Evolutionary conservation across 2,888 invertebrate genomes (phyloP).

Genomic region (Heliconius erato): DNA sequence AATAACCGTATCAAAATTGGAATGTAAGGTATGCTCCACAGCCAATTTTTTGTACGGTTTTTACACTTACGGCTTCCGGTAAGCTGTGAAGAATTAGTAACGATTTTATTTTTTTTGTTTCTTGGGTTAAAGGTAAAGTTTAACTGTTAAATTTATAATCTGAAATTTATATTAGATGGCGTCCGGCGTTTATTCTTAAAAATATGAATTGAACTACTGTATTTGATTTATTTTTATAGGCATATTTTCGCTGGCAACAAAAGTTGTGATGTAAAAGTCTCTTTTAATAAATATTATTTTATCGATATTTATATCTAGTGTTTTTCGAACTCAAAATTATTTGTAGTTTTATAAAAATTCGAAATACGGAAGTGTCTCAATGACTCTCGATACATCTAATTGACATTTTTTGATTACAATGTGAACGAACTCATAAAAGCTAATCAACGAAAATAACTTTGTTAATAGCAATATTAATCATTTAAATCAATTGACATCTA

Average conservation of each 20-base stretch:
- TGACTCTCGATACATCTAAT: neutral
- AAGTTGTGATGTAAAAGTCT: no score
- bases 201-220: no score
- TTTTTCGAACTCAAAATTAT: neutral
- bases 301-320: neutral
- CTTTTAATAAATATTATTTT: neutral
- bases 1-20: neutral
- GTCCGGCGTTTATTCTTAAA: no score
- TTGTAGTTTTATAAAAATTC: neutral
- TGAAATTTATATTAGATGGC: no score
- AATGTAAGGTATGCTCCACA: neutral
- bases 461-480: neutral
- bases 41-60: neutral
- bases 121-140: neutral
- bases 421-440: slow-evolving; percentile 8
- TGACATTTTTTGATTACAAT: slow-evolving; percentile 7
- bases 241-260: no score
- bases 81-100: neutral
- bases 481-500: slow-evolving; percentile 14
- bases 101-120: neutral
- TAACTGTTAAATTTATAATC: no score
- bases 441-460: slow-evolving; percentile 8
- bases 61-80: neutral
- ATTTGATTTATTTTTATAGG: no score
- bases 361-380: neutral